Evolutionary conservation across 2,888 invertebrate genomes (phyloP), one percentile per base, ranked within the genome.

Genomic region (Hirtodrosophila trivittata): DNA sequence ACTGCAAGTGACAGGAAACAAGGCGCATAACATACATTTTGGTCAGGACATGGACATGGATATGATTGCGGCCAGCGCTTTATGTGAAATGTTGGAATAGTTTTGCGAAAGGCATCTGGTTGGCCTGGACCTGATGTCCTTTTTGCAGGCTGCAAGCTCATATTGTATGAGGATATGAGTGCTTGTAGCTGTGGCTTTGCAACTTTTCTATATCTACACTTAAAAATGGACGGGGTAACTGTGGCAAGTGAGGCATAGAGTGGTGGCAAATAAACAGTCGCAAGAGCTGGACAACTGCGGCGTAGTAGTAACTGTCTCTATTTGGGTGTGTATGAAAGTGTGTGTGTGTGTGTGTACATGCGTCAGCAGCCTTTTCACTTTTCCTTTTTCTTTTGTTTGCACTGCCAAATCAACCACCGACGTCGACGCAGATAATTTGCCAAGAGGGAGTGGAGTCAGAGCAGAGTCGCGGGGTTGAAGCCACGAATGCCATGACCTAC

Each of bases 391-490:
- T 70, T 66, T 68, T 76, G 78, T 66, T 72, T 50, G 63, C 57
- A 64, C 57, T 73, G 66, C 73, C 77, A 77, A 80, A 80, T 80
- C 80, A 80, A 80, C 84, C 80, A 80, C 84, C 73, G 26, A 18
- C 50, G 62, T n/a, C 62, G 52, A 64, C 78, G 80, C 77, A 83
- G 84, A 80, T 80, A 80, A 80, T 83, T 84, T 78, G 72, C 82
- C 66, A 67, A 75, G 75, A 56, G 66, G 68, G 59, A 51, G 56
- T 37, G 72, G 45, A 33, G 14, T 16, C 16, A 33, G 42, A 9
- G 10, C 30, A n/a, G n/a, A 42, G 46, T 9, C 35, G 43, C 42
- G 43, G 60, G 42, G 38, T 41, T 60, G 63, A 38, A 65, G 66
- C 50, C 63, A 66, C 57, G 54, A 63, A 49, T 63, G 80, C 75